Conservation (phyloP, 2,888 invertebrate genomes). For the Cephus nigrinus region DNA sequence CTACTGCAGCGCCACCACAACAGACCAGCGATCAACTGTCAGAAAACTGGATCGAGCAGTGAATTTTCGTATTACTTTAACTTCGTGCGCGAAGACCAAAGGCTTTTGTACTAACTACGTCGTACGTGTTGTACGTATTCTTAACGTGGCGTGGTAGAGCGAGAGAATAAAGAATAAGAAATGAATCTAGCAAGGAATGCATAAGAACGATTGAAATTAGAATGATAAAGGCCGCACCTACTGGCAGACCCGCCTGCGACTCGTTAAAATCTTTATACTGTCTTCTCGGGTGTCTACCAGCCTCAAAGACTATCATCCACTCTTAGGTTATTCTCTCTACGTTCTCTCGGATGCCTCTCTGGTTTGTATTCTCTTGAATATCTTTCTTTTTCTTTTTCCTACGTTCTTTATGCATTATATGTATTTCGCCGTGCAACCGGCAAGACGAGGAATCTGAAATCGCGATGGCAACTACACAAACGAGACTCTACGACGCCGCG, state of each 20-base stretch:
- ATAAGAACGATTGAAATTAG: constrained; percentile 36
- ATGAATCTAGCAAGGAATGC: constrained; percentile 3
- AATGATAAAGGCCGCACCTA: constrained; percentile 42
- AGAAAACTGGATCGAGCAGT: not conserved
- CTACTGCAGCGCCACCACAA: not conserved
- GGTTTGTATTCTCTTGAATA: not conserved
- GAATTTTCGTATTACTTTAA: not conserved
- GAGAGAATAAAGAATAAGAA: not conserved
- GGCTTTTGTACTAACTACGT: not conserved
- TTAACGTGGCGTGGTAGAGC: not conserved
- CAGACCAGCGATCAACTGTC: not conserved
- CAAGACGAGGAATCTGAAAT: not conserved
- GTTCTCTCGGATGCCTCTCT: not conserved
- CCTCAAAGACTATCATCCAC: not conserved
- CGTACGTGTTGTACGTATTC: not conserved
- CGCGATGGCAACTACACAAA: not conserved
- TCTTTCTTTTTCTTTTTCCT: not conserved
- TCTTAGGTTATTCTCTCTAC: not conserved
- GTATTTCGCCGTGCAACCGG: not conserved
- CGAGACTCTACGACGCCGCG: not conserved
- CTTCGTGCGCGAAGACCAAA: not conserved
- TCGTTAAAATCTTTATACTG: constrained; percentile 16
- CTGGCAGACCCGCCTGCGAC: constrained; percentile 21
- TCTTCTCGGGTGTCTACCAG: not conserved
- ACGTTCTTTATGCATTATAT: not conserved